A percentile compares a stretch with the other conserved stretches of the same genome.
Conservation (phyloP, 1,140 invertebrate genomes). For the Venustaconcha ellipsiformis region DNA sequence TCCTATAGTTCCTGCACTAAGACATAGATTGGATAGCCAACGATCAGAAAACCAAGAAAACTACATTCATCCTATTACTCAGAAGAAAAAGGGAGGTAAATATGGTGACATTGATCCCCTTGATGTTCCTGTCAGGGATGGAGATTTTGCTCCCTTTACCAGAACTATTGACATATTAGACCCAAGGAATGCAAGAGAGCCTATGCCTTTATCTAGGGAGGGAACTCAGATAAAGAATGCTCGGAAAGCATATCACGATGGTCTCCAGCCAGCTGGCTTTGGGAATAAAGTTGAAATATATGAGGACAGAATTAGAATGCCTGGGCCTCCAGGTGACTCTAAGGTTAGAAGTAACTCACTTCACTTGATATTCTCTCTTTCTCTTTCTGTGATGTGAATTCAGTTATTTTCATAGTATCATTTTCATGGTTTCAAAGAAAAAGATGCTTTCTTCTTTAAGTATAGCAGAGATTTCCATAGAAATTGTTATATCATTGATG, state of each 20-base stretch:
- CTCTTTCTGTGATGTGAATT: background rate
- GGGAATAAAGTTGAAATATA: slow-evolving; percentile 55
- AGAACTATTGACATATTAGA: slow-evolving; percentile 65
- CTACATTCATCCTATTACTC: slow-evolving; percentile 23
- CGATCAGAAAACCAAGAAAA: slow-evolving; percentile 20
- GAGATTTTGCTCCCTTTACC: slow-evolving; percentile 66
- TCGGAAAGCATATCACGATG: slow-evolving; percentile 61
- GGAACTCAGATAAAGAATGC: slow-evolving; percentile 56
- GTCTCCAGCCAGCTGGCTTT: slow-evolving; percentile 59
- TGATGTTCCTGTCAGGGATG: slow-evolving; percentile 39
- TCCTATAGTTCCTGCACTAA: slow-evolving; percentile 58
- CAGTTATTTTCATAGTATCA: background rate
- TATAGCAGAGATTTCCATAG: background rate
- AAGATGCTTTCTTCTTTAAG: background rate
- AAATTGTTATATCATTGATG: background rate
- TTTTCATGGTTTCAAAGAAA: background rate
- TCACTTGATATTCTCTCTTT: background rate
- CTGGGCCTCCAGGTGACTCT: slow-evolving; percentile 17
- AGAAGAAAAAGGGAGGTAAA: slow-evolving; percentile 22
- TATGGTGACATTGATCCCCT: slow-evolving; percentile 42
- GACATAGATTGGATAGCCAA: slow-evolving; percentile 38
- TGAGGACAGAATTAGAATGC: slow-evolving; percentile 50
- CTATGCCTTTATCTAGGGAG: slow-evolving; percentile 65
- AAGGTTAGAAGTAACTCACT: slow-evolving; percentile 20
- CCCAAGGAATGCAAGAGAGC: slow-evolving; percentile 59